phyloP scores from a whole-genome alignment of 1,140 invertebrate genomes.

The Coptotermes formosanus region DNA sequence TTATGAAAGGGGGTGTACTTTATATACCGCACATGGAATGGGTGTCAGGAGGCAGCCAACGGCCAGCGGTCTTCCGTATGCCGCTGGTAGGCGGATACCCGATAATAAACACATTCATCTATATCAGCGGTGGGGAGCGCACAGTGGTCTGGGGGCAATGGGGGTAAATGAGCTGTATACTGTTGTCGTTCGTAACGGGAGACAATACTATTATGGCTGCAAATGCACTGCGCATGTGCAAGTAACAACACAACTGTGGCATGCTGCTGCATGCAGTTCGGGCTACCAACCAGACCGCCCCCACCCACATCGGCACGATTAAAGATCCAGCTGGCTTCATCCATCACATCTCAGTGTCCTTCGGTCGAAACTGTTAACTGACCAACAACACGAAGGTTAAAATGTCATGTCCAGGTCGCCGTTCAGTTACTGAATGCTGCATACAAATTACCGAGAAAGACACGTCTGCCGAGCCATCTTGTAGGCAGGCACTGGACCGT shows the following conservation, averaged over 20 bases:
- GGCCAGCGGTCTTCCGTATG: neutral
- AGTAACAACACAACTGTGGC: neutral
- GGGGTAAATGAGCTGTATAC: neutral
- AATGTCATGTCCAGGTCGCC: no score
- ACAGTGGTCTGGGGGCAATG: neutral
- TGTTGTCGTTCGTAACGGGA: neutral
- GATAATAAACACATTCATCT: conserved; percentile 11
- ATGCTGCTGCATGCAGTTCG: neutral
- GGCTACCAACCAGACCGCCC: neutral
- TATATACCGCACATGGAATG: neutral
- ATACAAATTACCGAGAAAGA: no score
- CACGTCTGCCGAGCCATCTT: no score
- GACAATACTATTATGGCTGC: neutral
- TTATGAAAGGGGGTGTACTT: neutral
- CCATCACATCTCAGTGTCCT: no score
- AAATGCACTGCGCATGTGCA: neutral
- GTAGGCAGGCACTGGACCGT: no score
- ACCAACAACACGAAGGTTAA: no score
- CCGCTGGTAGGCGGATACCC: neutral
- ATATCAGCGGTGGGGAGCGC: neutral
- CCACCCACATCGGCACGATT: no score
- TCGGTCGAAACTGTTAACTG: no score
- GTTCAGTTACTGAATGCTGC: no score
- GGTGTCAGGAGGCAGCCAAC: neutral
- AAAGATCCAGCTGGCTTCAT: no score